phyloP scores from a whole-genome alignment of 2,113 vertebrate genomes.

The Onychorhynchus coronatus region DNA sequence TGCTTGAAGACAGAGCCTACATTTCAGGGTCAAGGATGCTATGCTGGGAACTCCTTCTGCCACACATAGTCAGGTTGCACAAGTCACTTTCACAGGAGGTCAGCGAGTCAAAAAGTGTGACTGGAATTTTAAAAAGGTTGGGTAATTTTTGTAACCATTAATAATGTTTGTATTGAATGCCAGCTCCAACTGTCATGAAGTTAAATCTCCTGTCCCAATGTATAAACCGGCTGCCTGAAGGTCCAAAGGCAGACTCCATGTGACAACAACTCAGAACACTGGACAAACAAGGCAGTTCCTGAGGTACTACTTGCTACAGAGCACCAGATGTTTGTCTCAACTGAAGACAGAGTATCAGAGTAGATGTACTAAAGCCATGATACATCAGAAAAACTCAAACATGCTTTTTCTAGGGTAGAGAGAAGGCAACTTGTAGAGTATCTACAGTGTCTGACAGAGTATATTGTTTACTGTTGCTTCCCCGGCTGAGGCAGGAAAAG shows the following conservation, averaged over 20 bases:
- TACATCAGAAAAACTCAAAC: not conserved
- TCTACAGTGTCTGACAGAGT: not conserved
- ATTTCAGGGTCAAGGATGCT: not conserved
- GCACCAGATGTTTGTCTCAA: not conserved
- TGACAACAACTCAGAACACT: not conserved
- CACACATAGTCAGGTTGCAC: not conserved
- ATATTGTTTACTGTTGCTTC: not conserved
- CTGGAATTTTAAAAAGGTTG: conserved; percentile 46
- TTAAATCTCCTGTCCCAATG: conserved; percentile 2
- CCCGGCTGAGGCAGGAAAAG: not conserved
- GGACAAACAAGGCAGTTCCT: not conserved
- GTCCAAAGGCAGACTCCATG: not conserved
- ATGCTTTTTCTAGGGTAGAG: not conserved
- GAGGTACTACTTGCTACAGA: not conserved
- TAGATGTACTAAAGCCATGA: not conserved
- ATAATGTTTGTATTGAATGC: conserved; percentile 45
- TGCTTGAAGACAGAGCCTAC: not conserved
- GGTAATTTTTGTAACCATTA: conserved; percentile 49
- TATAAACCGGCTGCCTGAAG: not conserved
- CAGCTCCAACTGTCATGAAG: not conserved
- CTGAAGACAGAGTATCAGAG: not conserved
- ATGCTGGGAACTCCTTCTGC: not conserved
- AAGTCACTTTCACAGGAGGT: conserved; percentile 18
- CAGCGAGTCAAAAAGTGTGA: not conserved
- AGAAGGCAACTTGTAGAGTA: not conserved